These are phyloP conservation scores for Daboia siamensis DNA, from an alignment of 2,113 vertebrate genomes.

Conservation along the genomic window DNA sequence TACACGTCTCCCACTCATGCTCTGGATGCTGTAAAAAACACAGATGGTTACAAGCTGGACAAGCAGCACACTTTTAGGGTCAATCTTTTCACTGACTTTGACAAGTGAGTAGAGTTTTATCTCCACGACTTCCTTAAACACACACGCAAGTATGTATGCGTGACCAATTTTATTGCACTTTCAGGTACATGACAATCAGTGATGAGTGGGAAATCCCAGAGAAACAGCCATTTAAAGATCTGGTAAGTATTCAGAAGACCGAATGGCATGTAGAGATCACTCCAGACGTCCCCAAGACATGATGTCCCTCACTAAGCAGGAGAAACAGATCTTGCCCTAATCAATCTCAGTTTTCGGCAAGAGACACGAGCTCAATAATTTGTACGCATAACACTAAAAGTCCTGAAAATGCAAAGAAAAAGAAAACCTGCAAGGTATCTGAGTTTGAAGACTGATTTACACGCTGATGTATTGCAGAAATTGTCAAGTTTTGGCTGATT, in stretches of 20 bases:
- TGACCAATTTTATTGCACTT: conserved; percentile 15
- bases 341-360: not conserved
- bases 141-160: not conserved
- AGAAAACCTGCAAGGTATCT: not conserved
- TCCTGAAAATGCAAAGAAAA: not conserved
- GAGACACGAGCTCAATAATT: not conserved
- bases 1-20: conserved; percentile 89
- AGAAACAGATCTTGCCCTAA: not conserved
- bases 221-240: conserved; percentile 97
- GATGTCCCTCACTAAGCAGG: too few species aligned
- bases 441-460: not conserved
- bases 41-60: conserved; percentile 96
- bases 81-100: conserved; percentile 97
- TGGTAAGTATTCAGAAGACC: conserved; percentile 73
- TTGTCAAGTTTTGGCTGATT: not conserved
- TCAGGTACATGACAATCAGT: conserved; percentile 93
- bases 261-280: not conserved
- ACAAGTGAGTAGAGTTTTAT: conserved; percentile 78
- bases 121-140: not conserved
- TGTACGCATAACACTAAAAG: not conserved
- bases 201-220: conserved; percentile 97
- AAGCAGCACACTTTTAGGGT: conserved; percentile 97
- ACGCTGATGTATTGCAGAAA: not conserved
- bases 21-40: conserved; percentile 90
- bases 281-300: not conserved